Evolutionary conservation across 2,113 vertebrate species (phyloP).

Genomic region (Alligator sinensis): DNA sequence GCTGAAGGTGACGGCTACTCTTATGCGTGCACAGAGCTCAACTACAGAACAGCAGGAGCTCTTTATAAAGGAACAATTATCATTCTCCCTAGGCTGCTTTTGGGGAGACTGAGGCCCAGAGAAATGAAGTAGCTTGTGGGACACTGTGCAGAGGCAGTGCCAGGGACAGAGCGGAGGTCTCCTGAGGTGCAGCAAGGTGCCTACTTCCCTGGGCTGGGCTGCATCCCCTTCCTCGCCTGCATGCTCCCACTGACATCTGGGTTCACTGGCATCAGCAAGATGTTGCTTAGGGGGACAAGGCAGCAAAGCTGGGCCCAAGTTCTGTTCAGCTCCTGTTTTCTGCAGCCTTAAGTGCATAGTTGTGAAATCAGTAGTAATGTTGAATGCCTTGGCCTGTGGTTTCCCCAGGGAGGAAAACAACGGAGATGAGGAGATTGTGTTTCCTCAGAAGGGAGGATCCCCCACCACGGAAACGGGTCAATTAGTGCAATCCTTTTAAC

Average conservation of each 20-base stretch:
- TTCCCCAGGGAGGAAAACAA: slow-evolving; percentile 36
- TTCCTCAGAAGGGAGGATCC: slow-evolving; percentile 13
- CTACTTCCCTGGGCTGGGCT: too few species aligned
- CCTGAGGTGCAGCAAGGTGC: neutral
- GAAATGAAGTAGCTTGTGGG: fast-evolving
- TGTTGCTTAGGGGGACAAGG: neutral
- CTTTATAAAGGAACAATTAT: fast-evolving
- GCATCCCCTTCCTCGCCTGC: neutral
- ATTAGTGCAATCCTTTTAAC: slow-evolving; percentile 34
- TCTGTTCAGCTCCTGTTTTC: neutral
- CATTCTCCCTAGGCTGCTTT: neutral
- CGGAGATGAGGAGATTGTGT: neutral
- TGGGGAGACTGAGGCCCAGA: slow-evolving; percentile 22
- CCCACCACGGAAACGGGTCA: slow-evolving; percentile 35
- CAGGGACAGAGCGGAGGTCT: neutral
- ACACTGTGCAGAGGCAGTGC: fast-evolving
- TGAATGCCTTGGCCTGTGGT: slow-evolving; percentile 3
- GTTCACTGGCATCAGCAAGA: neutral
- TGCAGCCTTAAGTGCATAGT: slow-evolving; percentile 47
- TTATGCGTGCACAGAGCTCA: fast-evolving
- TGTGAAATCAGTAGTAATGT: neutral
- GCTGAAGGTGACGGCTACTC: neutral
- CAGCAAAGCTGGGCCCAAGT: neutral
- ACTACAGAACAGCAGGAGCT: fast-evolving
- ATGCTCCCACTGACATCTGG: neutral